phyloP scores from a whole-genome alignment of 64 coral and sea anemone genomes.

The Pocillopora verrucosa region DNA sequence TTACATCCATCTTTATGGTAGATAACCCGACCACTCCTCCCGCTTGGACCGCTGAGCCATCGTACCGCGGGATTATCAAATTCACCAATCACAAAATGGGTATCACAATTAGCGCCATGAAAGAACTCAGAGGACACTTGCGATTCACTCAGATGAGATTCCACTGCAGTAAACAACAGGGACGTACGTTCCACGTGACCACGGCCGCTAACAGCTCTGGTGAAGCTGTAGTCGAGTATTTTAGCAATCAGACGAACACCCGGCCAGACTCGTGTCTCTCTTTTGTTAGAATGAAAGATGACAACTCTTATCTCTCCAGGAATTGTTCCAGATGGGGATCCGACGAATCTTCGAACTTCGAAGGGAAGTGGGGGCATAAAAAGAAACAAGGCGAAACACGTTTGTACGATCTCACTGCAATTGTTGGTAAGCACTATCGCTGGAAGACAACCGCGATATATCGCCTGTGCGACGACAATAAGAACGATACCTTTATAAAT shows the following conservation, averaged over 20 bases:
- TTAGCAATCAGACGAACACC: background rate
- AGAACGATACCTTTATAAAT: background rate
- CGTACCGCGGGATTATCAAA: conserved; percentile 1
- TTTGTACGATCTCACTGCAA: background rate
- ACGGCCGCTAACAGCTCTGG: background rate
- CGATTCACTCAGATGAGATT: conserved; percentile 27
- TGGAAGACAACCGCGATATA: background rate
- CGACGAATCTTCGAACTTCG: background rate
- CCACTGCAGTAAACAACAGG: conserved; percentile 7
- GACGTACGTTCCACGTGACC: conserved; percentile 22
- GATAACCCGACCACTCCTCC: background rate
- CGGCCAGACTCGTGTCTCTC: background rate
- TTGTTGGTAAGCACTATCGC: background rate
- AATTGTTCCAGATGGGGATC: background rate
- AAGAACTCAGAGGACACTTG: background rate
- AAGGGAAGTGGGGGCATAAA: background rate
- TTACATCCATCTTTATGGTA: background rate
- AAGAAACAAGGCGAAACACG: background rate
- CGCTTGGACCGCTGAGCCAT: background rate
- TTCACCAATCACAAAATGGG: background rate
- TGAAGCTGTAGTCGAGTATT: background rate
- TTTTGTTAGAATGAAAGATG: background rate
- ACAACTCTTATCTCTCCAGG: background rate
- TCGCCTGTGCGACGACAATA: background rate
- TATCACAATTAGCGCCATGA: background rate